Percentiles rank a stretch among this genome's conserved stretches.
These are phyloP conservation scores for Synaphobranchus kaupii DNA, from an alignment of 2,797 vertebrate species.

Conservation along the genomic window DNA sequence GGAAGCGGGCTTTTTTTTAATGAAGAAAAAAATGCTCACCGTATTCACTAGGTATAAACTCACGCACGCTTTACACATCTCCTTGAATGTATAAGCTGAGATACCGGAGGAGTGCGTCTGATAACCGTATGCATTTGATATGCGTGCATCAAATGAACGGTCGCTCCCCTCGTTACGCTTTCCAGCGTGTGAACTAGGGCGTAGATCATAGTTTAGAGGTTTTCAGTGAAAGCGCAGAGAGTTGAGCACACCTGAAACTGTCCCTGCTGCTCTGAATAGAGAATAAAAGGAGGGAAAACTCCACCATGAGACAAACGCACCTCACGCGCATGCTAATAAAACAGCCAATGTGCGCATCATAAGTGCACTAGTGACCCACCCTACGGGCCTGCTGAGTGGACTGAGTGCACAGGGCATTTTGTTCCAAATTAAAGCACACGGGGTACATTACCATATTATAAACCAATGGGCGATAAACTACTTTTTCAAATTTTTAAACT, in stretches of 20 bases:
- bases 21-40: not conserved
- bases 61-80: not conserved
- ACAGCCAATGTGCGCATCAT: not conserved
- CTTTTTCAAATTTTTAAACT: not conserved
- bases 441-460: not conserved
- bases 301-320: not conserved
- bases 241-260: not conserved
- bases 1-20: not conserved
- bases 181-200: not conserved
- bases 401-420: not conserved
- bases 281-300: not conserved
- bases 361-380: not conserved
- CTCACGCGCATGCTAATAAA: not conserved
- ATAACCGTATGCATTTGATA: not conserved
- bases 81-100: not conserved
- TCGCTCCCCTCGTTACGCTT: not conserved
- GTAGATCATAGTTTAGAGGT: not conserved
- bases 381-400: not conserved
- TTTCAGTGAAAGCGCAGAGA: not conserved
- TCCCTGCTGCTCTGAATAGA: not conserved
- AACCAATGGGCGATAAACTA: not conserved
- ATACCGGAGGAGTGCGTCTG: not conserved
- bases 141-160: not conserved
- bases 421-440: not conserved
- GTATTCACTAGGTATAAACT: not conserved